Base-by-base conservation (phyloP, 92 coral and sea anemone species). In the Chrysogorgia sp. region DNA sequence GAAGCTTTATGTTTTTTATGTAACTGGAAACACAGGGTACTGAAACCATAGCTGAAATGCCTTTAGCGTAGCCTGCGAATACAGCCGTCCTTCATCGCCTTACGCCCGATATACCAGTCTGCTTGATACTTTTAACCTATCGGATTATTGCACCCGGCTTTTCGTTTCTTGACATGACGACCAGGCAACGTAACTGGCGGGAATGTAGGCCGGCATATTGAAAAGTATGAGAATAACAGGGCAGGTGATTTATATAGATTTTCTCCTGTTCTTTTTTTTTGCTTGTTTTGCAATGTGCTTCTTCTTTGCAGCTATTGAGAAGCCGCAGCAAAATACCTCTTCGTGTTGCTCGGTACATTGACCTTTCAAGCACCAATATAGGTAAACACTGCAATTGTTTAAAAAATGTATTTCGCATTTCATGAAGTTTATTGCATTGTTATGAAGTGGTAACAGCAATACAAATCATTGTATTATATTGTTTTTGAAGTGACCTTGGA, bases 311-410 rank as follows among this genome's bases (percentile, higher is more conserved):
- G 97, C 83, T 93, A 76, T 71, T 93, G 83, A 83, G 96, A 85
- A 88, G 96, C 71, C 93, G 96, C 72, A 87, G 96, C 10, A 81
- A 88, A 52, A 90, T 86, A 84, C 97, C 97, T 62, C 62, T 91
- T 68, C 90, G 89, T 68, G 70, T 82, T 55, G 96, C 90, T 25
- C 89, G 90, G 65, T 85, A 89, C 70, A 74, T 93, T 86, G 97
- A 93, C 79, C 96, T 93, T 67, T 93, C 97, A 72, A 90, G 75
- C 67, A 86, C 86, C 56, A 89, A 86, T 60, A 76, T 93, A 65
- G 97, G 97, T 93, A 88, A 48, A 87, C 32, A 63, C 40, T 71
- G 10, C n/a, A 41, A 28, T 17, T 19, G 48, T 3, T 33, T 1
- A 63, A 33, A 2, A 10, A 13, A 15, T 21, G 21, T 10, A 31